Conservation (phyloP, 2,888 invertebrate species). For the Dasysyrphus albostriatus region DNA sequence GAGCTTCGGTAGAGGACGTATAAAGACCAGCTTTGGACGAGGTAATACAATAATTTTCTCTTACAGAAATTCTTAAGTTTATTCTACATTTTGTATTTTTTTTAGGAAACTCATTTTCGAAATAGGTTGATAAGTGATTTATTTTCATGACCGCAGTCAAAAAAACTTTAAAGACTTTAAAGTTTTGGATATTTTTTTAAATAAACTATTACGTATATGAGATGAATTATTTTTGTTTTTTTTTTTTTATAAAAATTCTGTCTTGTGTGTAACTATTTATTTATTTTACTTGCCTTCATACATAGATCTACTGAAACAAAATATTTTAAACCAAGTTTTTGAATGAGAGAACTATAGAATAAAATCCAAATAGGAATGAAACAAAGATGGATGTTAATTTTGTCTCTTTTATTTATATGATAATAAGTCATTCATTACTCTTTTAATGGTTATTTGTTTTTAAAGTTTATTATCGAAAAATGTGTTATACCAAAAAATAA, state of each 20-base stretch:
- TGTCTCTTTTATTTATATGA: too few species aligned
- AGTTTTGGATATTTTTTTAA: background rate
- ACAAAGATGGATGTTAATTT: too few species aligned
- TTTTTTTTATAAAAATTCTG: background rate
- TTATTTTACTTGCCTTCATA: background rate
- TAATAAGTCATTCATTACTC: too few species aligned
- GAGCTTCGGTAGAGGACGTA: constrained; percentile 77
- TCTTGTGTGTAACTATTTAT: background rate
- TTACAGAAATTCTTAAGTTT: background rate
- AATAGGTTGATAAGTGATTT: constrained; percentile 27
- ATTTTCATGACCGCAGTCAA: background rate
- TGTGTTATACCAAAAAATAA: too few species aligned
- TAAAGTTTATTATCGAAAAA: too few species aligned
- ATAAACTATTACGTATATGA: background rate
- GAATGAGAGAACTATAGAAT: background rate
- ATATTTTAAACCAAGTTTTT: background rate
- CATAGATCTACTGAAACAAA: background rate
- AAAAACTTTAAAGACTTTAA: background rate
- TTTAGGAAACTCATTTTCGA: constrained; percentile 55
- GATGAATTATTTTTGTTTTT: constrained; percentile 1
- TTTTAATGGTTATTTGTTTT: too few species aligned
- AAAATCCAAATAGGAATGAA: background rate
- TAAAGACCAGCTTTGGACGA: constrained; percentile 57
- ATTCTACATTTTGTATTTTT: constrained; percentile 1
- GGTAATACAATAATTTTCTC: constrained; percentile 27